Percentiles rank a stretch among this genome's conserved stretches.
phyloP scores from a whole-genome alignment of 2,888 invertebrate genomes.

The Gryllus longicercus region DNA sequence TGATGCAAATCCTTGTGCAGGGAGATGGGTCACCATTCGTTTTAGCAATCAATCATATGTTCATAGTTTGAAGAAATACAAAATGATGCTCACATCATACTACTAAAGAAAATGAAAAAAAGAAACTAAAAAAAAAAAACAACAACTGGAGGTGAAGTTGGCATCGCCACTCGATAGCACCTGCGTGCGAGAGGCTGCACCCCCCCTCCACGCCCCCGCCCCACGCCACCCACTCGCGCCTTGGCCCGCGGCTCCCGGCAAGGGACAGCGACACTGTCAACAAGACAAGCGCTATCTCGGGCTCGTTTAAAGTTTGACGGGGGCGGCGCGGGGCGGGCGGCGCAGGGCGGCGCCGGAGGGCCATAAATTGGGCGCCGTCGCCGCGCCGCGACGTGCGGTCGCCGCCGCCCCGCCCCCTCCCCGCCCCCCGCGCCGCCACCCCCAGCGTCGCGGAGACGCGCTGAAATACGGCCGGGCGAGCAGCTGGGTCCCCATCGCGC shows the following conservation, averaged over 20 bases:
- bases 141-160: no score
- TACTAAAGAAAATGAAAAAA: no score
- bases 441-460: neutral
- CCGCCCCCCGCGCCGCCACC: neutral
- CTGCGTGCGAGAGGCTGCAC: no score
- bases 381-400: conserved; percentile 3
- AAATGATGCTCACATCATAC: no score
- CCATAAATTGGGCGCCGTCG: neutral
- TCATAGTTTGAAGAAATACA: no score
- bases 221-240: neutral
- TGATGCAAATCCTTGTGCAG: no score
- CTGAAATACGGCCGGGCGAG: conserved; percentile 8
- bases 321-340: neutral
- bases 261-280: neutral
- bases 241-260: neutral
- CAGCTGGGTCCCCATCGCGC: neutral
- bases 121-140: no score
- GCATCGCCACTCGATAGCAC: no score
- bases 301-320: neutral
- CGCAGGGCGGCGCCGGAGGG: neutral
- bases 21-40: no score
- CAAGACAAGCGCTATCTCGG: neutral
- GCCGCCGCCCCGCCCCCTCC: neutral
- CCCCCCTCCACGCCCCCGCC: no score
- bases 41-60: no score